phyloP scores from a whole-genome alignment of 2,888 invertebrate genomes.

The Dorcus parallelipipedus region DNA sequence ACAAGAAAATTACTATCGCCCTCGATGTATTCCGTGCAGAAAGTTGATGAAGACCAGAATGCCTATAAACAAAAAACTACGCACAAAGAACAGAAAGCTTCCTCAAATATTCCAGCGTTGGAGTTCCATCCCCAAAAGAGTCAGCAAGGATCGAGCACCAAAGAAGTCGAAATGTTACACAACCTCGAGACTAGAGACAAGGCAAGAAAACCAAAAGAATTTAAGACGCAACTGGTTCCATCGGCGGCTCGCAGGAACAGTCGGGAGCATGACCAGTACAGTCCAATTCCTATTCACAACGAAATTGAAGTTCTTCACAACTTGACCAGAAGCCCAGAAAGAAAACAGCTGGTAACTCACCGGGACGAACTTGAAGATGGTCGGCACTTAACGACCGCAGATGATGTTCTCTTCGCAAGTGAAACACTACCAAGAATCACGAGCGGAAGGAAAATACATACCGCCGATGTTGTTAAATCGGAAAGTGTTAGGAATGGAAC shows the following conservation, averaged over 20 bases:
- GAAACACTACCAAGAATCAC: constrained; percentile 3
- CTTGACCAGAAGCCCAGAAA: constrained; percentile 60
- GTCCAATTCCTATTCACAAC: constrained; percentile 54
- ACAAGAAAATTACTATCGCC: too few relatives aligned
- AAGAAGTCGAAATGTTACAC: too few relatives aligned
- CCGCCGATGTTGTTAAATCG: constrained; percentile 17
- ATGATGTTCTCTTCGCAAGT: constrained; percentile 17
- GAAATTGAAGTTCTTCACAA: constrained; percentile 68
- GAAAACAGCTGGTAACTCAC: constrained; percentile 6
- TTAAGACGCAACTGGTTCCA: too few relatives aligned
- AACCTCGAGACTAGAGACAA: too few relatives aligned
- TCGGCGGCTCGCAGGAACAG: constrained; percentile 18
- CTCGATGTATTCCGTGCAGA: too few relatives aligned
- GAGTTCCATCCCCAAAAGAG: not conserved
- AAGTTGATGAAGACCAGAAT: too few relatives aligned
- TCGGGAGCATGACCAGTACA: constrained; percentile 30
- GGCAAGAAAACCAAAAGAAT: too few relatives aligned
- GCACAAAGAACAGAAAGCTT: not conserved
- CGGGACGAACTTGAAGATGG: constrained; percentile 1
- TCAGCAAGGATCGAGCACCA: not conserved
- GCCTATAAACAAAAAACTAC: too few relatives aligned
- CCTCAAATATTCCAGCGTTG: not conserved
- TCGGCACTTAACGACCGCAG: constrained; percentile 22
- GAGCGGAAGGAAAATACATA: constrained; percentile 20
- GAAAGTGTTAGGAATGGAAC: not conserved